These are phyloP conservation scores for Rotaria sp. DNA, from an alignment of 2,888 invertebrate genomes.

Conservation along the genomic window DNA sequence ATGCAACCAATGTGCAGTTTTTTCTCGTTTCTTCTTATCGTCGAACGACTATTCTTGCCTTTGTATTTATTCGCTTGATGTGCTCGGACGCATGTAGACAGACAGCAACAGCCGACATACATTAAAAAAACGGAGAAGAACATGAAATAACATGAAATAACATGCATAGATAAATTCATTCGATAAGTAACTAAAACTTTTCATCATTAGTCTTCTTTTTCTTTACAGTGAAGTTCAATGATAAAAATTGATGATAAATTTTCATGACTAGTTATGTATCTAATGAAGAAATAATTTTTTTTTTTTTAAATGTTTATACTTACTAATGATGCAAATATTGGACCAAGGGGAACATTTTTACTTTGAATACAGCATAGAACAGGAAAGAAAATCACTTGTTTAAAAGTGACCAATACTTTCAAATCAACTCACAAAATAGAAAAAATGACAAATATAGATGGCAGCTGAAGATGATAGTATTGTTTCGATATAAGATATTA, in stretches of 20 bases:
- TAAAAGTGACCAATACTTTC: too few species aligned
- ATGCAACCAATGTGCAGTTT: conserved; percentile 22
- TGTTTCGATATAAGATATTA: too few species aligned
- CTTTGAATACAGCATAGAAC: too few species aligned
- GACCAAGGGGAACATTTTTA: neutral
- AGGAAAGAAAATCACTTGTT: too few species aligned
- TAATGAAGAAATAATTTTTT: neutral
- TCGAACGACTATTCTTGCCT: neutral
- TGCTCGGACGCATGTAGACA: neutral
- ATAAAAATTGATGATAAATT: neutral
- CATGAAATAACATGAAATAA: too few species aligned
- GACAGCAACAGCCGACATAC: neutral
- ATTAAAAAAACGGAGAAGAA: neutral
- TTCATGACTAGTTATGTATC: neutral
- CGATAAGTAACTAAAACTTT: conserved; percentile 1
- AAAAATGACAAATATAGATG: too few species aligned
- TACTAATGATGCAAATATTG: neutral
- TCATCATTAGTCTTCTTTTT: neutral
- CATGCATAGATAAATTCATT: neutral
- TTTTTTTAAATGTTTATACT: neutral
- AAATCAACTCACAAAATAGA: too few species aligned
- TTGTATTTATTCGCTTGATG: neutral
- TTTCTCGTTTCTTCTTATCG: neutral
- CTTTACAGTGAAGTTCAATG: neutral
- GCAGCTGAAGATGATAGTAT: too few species aligned